A percentile compares a stretch with the other conserved stretches of the same genome.
phyloP scores from a whole-genome alignment of 64 coral and sea anemone genomes.

The Stichodactyla helianthus region DNA sequence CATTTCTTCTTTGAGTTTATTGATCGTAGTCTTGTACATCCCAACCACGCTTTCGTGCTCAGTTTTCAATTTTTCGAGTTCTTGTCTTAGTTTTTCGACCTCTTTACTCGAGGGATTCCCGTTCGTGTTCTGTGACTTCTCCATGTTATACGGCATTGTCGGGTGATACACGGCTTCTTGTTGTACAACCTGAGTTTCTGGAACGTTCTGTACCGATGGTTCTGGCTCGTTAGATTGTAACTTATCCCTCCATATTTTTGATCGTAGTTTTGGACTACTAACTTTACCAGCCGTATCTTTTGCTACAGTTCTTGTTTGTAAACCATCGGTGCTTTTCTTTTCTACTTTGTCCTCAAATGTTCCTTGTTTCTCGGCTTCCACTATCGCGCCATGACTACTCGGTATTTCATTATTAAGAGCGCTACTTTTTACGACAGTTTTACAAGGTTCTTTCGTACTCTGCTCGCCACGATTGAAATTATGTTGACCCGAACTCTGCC shows the following conservation, averaged over 20 bases:
- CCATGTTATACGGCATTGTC: conserved; percentile 13
- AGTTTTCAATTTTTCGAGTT: conserved; percentile 53
- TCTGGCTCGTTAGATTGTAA: background rate
- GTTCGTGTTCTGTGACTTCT: background rate
- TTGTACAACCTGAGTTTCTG: background rate
- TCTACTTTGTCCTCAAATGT: background rate
- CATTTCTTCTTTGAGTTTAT: conserved; percentile 62
- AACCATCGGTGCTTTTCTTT: background rate
- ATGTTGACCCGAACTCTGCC: background rate
- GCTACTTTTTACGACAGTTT: background rate
- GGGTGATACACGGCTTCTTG: background rate
- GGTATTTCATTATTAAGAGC: background rate
- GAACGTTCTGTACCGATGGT: background rate
- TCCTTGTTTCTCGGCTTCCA: background rate
- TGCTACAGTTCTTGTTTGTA: background rate
- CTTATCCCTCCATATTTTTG: background rate
- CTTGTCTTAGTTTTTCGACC: conserved; percentile 59
- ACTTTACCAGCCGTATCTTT: background rate
- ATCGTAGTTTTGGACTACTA: background rate
- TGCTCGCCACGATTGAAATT: background rate
- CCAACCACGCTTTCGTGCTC: conserved; percentile 50
- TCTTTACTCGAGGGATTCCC: background rate
- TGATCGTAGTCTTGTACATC: conserved; percentile 73
- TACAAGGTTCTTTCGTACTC: background rate
- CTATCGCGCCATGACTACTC: background rate